Conservation (phyloP, 2,797 vertebrate genomes). For the Scolopax bukidnonensis region DNA sequence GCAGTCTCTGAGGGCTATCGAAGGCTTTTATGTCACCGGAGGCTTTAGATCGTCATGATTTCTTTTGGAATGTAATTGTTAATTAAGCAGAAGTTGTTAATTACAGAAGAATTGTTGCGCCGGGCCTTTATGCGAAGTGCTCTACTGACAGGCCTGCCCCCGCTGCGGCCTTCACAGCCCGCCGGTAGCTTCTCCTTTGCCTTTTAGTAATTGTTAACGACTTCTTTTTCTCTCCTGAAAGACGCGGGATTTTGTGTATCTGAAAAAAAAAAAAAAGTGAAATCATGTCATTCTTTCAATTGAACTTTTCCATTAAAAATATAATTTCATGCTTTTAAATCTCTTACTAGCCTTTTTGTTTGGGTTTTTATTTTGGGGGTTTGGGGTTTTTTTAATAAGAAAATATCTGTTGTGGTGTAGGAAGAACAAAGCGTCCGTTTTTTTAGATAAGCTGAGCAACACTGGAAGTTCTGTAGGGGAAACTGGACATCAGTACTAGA, state of each 20-base stretch:
- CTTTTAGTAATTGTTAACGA: rapidly evolving
- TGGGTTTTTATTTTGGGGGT: no score
- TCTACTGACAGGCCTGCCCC: rapidly evolving
- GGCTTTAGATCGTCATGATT: not conserved
- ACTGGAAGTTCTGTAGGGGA: not conserved
- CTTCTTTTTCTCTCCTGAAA: no score
- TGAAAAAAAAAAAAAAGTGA: not conserved
- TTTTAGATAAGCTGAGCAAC: not conserved
- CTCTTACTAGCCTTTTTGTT: not conserved
- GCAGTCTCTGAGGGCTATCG: not conserved
- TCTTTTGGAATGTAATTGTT: rapidly evolving
- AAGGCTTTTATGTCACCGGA: not conserved
- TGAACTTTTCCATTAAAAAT: not conserved
- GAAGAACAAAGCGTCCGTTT: not conserved
- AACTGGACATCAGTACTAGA: not conserved
- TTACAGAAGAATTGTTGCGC: not conserved
- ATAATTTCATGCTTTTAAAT: rapidly evolving
- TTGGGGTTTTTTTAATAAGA: not conserved
- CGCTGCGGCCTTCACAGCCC: not conserved
- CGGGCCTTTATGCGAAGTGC: not conserved
- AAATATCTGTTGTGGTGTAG: not conserved
- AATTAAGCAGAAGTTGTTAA: rapidly evolving
- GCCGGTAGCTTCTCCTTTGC: not conserved
- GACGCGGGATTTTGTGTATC: not conserved
- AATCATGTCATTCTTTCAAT: rapidly evolving